phyloP scores from a whole-genome alignment of 2,888 invertebrate species.

The Ophion ventricosus region DNA sequence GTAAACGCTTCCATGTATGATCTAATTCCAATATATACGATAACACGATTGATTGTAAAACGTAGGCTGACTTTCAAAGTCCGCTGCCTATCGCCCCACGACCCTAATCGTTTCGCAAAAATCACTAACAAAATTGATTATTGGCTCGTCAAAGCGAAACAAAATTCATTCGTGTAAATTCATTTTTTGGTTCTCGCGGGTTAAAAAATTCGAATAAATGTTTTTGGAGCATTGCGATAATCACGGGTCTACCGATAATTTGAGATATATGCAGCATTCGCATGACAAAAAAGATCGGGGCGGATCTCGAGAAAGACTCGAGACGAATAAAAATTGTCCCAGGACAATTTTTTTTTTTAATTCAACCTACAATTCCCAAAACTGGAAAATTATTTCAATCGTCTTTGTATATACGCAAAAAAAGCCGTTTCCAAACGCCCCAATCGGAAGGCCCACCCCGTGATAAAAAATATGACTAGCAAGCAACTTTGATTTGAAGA shows the following conservation, averaged over 20 bases:
- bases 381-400: background rate
- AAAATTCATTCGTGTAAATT: background rate
- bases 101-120: too few relatives aligned
- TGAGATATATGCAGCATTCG: too few relatives aligned
- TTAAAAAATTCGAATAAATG: background rate
- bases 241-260: too few relatives aligned
- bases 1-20: background rate
- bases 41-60: background rate
- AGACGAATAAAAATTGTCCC: background rate
- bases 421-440: background rate
- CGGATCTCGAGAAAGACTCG: background rate
- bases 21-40: background rate
- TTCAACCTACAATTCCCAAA: background rate
- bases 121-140: background rate
- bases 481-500: background rate
- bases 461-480: slow-evolving; percentile 10
- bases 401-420: background rate
- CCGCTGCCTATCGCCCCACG: background rate
- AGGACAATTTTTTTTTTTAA: background rate
- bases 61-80: background rate
- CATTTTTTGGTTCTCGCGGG: background rate
- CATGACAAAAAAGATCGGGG: too few relatives aligned
- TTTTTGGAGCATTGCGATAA: background rate
- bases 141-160: background rate
- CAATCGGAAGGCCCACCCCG: background rate